Percentiles rank a stretch among this genome's conserved stretches.
phyloP scores from a whole-genome alignment of 2,888 invertebrate species.

The Sipha maydis region DNA sequence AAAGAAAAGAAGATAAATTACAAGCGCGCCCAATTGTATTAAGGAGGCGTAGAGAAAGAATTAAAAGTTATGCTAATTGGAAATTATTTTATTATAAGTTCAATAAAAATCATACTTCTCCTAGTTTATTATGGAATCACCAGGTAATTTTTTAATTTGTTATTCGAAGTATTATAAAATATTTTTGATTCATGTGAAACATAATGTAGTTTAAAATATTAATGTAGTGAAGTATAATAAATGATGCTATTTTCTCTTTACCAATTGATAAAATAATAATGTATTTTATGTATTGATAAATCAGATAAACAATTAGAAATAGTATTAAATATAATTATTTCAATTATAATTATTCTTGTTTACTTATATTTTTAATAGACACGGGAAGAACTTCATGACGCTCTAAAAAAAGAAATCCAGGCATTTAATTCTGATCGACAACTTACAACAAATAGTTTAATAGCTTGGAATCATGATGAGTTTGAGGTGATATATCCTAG shows the following conservation, averaged over 20 bases:
- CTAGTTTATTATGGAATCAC: slow-evolving; percentile 99
- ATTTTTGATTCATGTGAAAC: no score
- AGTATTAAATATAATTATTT: neutral
- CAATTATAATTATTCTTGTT: slow-evolving; percentile 12
- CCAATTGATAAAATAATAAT: neutral
- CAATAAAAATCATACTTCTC: slow-evolving; percentile 90
- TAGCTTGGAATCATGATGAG: slow-evolving; percentile 98
- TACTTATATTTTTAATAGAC: slow-evolving; percentile 73
- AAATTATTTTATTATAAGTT: slow-evolving; percentile 95
- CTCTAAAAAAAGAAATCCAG: slow-evolving; percentile 91
- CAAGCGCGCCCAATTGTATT: slow-evolving; percentile 90
- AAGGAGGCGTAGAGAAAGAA: slow-evolving; percentile 86
- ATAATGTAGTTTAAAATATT: no score
- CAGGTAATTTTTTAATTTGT: slow-evolving; percentile 72
- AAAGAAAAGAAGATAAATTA: slow-evolving; percentile 70
- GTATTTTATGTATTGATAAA: neutral
- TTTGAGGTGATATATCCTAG: slow-evolving; percentile 95
- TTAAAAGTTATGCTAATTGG: slow-evolving; percentile 90
- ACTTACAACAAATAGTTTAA: slow-evolving; percentile 79
- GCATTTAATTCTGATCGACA: slow-evolving; percentile 91
- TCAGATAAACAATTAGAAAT: neutral
- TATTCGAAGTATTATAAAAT: neutral
- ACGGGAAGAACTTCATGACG: slow-evolving; percentile 91
- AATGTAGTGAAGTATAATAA: neutral
- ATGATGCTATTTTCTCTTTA: neutral